Evolutionary conservation across 1,140 invertebrate genomes (phyloP).

Genomic region (Sminthurinus signatus): DNA sequence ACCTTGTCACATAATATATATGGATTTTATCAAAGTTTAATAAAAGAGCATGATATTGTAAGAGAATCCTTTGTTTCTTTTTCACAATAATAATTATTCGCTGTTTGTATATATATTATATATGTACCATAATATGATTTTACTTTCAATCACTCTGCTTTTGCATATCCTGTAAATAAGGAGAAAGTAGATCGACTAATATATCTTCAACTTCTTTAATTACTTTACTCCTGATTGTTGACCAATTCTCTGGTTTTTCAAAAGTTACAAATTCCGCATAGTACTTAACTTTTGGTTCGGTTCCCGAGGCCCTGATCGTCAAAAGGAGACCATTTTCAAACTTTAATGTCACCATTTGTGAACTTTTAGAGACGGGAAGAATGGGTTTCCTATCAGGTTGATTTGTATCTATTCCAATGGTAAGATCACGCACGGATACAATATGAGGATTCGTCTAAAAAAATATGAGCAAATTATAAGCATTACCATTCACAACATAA

Average conservation of each 20-base stretch:
- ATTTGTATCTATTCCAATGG: slow-evolving; percentile 75
- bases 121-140: not conserved
- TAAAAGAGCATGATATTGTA: no score
- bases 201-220: not conserved
- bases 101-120: not conserved
- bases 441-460: no score
- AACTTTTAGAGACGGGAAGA: slow-evolving; percentile 67
- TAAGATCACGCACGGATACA: slow-evolving; percentile 80
- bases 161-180: not conserved
- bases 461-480: no score
- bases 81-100: not conserved
- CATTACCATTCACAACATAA: no score
- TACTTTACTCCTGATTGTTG: not conserved
- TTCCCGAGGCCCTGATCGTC: slow-evolving; percentile 92
- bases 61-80: no score
- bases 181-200: not conserved
- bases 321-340: slow-evolving; percentile 80
- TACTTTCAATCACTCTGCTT: slow-evolving; percentile 1
- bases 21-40: no score
- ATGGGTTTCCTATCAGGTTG: slow-evolving; percentile 64
- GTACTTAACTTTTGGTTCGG: slow-evolving; percentile 98
- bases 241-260: not conserved
- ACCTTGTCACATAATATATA: no score
- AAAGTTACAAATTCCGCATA: slow-evolving; percentile 75
- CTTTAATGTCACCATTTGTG: slow-evolving; percentile 95